These are phyloP conservation scores for Drosophila persimilis DNA, from an alignment of 1,140 invertebrate genomes.

Conservation along the genomic window DNA sequence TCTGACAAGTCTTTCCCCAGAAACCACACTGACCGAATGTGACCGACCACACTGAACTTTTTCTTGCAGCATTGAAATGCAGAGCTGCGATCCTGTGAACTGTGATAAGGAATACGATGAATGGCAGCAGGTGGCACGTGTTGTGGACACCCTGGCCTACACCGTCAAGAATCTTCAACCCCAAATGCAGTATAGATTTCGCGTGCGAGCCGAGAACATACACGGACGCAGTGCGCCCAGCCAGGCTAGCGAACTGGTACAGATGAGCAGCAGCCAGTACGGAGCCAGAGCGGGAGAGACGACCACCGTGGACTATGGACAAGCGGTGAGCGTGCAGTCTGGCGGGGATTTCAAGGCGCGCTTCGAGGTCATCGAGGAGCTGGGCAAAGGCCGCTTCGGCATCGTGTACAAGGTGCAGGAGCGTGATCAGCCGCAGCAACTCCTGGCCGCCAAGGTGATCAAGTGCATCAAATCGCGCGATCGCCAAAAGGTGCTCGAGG, in stretches of 20 bases:
- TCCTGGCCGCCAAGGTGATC: conserved; percentile 96
- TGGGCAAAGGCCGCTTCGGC: conserved; percentile 93
- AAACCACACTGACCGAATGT: not conserved
- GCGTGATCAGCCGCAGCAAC: conserved; percentile 86
- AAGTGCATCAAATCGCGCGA: conserved; percentile 92
- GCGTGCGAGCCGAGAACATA: conserved; percentile 90
- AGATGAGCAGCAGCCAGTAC: conserved; percentile 34
- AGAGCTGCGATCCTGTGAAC: conserved; percentile 67
- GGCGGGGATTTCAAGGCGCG: conserved; percentile 85
- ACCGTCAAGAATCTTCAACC: conserved; percentile 85
- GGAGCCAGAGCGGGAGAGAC: conserved; percentile 27
- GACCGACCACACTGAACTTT: not conserved
- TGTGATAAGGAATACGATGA: conserved; percentile 82
- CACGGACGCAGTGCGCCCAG: conserved; percentile 90
- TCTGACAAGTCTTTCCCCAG: not conserved
- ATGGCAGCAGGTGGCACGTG: conserved; percentile 86
- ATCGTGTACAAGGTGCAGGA: conserved; percentile 90
- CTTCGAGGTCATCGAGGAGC: conserved; percentile 88
- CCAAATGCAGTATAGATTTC: conserved; percentile 87
- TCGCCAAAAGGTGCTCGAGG: conserved; percentile 93
- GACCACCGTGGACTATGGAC: conserved; percentile 56
- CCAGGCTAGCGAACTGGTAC: conserved; percentile 72
- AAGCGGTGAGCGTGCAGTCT: conserved; percentile 82
- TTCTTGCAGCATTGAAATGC: conserved; percentile 87
- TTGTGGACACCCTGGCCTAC: conserved; percentile 87